Conservation (phyloP, 2,113 vertebrate genomes). For the Burhinus bistriatus region DNA sequence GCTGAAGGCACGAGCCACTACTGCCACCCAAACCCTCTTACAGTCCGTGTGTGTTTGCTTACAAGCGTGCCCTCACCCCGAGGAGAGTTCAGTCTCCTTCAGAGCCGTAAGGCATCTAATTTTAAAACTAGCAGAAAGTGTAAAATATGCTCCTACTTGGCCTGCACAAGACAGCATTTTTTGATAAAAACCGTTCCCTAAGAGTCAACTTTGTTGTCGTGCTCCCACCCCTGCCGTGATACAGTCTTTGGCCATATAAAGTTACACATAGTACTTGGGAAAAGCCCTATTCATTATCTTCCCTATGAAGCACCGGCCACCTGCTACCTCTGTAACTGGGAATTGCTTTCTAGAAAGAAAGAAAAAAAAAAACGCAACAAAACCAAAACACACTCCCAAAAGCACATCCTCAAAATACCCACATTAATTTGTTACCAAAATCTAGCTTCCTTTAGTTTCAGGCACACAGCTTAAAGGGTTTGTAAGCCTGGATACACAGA, state of each 20-base stretch:
- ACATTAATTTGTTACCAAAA: background rate
- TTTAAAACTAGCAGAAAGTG: background rate
- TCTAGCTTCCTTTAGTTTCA: background rate
- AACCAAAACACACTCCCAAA: background rate
- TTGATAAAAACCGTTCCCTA: background rate
- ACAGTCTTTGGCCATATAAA: background rate
- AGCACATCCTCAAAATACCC: background rate
- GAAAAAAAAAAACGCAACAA: background rate
- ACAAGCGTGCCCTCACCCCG: fast-evolving
- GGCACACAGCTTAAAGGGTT: background rate
- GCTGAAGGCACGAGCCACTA: background rate
- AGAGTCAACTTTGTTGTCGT: background rate
- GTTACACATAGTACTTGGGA: background rate
- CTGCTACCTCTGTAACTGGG: background rate
- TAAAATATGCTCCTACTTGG: background rate
- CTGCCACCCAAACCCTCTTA: background rate
- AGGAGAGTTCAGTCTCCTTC: background rate
- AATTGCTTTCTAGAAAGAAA: background rate
- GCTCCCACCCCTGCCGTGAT: background rate
- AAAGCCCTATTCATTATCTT: background rate
- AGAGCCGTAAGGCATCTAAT: background rate
- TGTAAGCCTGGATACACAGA: background rate
- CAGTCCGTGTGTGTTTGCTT: fast-evolving
- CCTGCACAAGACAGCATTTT: background rate
- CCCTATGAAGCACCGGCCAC: background rate